phyloP scores from a whole-genome alignment of 2,113 vertebrate species.

The Neofelis nebulosa region DNA sequence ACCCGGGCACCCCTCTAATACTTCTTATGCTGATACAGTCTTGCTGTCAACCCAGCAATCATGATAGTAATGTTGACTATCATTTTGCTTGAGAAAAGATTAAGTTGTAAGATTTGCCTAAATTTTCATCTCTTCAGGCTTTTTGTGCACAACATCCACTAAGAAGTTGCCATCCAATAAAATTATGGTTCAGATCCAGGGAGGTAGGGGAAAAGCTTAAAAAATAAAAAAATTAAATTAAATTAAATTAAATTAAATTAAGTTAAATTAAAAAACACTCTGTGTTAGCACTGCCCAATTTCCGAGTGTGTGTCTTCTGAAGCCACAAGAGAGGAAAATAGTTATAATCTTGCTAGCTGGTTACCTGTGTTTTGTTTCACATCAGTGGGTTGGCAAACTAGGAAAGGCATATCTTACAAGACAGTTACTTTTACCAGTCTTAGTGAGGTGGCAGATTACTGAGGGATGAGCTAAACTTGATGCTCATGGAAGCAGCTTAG shows the following conservation, averaged over 20 bases:
- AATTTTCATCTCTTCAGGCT: constrained; percentile 90
- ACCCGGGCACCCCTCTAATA: not conserved
- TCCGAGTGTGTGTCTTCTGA: constrained; percentile 82
- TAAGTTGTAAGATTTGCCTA: constrained; percentile 90
- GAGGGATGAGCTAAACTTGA: constrained; percentile 88
- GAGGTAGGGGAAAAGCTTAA: constrained; percentile 90
- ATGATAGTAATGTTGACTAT: constrained; percentile 73
- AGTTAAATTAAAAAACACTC: constrained; percentile 75
- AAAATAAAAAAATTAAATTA: constrained; percentile 77
- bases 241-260: too few species aligned
- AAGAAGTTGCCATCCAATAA: constrained; percentile 92
- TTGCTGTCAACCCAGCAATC: constrained; percentile 66
- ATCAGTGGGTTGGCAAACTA: constrained; percentile 82
- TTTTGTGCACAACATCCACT: constrained; percentile 91
- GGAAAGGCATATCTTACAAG: constrained; percentile 83
- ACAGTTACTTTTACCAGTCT: constrained; percentile 77
- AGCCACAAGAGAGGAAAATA: constrained; percentile 81
- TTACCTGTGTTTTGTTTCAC: constrained; percentile 84
- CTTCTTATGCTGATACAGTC: constrained; percentile 61
- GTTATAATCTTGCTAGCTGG: constrained; percentile 80
- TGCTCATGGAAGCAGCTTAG: constrained; percentile 83
- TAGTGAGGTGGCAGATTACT: constrained; percentile 93
- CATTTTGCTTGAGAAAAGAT: constrained; percentile 89
- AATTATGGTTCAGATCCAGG: constrained; percentile 92
- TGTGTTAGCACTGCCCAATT: constrained; percentile 82